A percentile compares a stretch with the other conserved stretches of the same genome.
phyloP scores from a whole-genome alignment of 2,113 vertebrate genomes.

The Callionymus lyra region DNA sequence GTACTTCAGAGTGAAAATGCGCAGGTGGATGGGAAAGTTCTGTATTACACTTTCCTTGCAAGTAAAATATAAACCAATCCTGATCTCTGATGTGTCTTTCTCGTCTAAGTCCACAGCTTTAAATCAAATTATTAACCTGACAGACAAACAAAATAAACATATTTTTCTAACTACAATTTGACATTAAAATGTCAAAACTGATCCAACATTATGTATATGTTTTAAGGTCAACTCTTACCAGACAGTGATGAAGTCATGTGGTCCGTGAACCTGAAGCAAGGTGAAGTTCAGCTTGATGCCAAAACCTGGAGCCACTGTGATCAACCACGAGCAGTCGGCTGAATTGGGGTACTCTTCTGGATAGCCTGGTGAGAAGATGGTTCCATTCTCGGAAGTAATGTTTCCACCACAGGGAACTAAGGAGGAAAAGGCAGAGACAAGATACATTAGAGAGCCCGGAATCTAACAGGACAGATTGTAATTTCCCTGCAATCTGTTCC shows the following conservation, averaged over 20 bases:
- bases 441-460: slow-evolving; percentile 23
- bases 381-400: slow-evolving; percentile 85
- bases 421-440: background rate
- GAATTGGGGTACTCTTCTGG: slow-evolving; percentile 88
- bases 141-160: no score
- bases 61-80: no score
- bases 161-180: no score
- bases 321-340: slow-evolving; percentile 89
- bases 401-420: slow-evolving; percentile 79
- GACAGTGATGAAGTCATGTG: slow-evolving; percentile 89
- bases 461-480: slow-evolving; percentile 26
- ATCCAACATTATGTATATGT: no score
- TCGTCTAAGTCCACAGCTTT: no score
- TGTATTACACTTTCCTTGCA: no score
- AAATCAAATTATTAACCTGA: no score
- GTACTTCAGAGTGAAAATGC: no score
- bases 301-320: slow-evolving; percentile 79
- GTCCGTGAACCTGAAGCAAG: slow-evolving; percentile 84
- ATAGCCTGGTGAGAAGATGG: slow-evolving; percentile 93
- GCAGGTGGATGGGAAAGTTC: no score
- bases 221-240: slow-evolving; percentile 70
- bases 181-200: no score
- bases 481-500: slow-evolving; percentile 34
- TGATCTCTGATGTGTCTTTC: no score
- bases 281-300: slow-evolving; percentile 90